Percentiles rank a stretch among this genome's conserved stretches.
These are phyloP conservation scores for Lissonota sp. DNA, from an alignment of 2,888 invertebrate species.

Conservation along the genomic window DNA sequence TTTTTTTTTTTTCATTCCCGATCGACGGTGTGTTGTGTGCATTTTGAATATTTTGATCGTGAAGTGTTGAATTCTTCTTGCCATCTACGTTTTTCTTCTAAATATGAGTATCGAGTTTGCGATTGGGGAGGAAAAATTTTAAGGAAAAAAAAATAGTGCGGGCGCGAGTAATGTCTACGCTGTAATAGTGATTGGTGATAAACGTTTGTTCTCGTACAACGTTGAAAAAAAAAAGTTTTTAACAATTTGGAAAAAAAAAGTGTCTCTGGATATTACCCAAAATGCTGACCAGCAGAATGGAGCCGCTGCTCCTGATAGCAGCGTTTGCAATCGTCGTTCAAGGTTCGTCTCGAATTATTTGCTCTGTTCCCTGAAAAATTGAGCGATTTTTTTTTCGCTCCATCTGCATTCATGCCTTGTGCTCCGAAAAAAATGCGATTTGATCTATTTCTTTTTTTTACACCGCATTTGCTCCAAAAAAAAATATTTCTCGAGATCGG, in stretches of 20 bases:
- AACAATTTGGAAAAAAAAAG: conserved; percentile 33
- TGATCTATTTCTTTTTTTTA: background rate
- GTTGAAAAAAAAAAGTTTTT: conserved; percentile 19
- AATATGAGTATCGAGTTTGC: background rate
- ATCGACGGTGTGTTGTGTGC: conserved; percentile 39
- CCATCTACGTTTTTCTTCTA: background rate
- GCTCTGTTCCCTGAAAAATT: background rate
- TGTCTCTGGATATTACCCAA: conserved; percentile 71
- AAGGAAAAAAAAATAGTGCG: conserved; percentile 36
- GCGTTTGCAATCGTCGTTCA: conserved; percentile 63
- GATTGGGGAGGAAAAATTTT: background rate
- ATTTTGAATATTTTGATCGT: conserved; percentile 36
- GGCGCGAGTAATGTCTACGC: conserved; percentile 61
- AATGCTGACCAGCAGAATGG: conserved; percentile 68
- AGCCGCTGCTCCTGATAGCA: conserved; percentile 64
- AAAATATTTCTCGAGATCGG: too few relatives aligned
- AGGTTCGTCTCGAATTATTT: conserved; percentile 60
- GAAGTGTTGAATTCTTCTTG: conserved; percentile 16
- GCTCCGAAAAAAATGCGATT: background rate
- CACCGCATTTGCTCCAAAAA: too few relatives aligned
- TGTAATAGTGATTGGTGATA: conserved; percentile 69
- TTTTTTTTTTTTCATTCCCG: conserved; percentile 2
- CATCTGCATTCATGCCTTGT: too few relatives aligned
- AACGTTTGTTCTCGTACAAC: conserved; percentile 62
- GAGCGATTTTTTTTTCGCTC: background rate